These are phyloP conservation scores for Drosophila sturtevanti DNA, from an alignment of 1,140 invertebrate genomes.

Conservation along the genomic window DNA sequence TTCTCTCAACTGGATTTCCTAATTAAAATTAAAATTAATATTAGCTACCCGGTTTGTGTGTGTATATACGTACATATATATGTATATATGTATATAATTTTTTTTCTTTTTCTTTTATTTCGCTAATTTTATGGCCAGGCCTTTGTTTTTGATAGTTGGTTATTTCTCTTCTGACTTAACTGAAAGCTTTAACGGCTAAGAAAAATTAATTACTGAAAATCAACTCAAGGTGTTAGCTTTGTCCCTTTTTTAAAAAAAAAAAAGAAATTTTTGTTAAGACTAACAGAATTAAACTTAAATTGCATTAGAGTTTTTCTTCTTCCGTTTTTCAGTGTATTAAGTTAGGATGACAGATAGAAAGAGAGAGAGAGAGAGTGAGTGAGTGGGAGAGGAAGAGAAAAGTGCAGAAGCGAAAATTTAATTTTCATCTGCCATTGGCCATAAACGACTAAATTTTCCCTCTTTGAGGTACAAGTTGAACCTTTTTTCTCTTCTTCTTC, in stretches of 20 bases:
- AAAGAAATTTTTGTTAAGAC: background rate
- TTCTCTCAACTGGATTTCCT: conserved; percentile 23
- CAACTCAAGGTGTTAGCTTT: conserved; percentile 28
- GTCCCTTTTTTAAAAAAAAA: background rate
- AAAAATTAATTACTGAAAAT: conserved; percentile 48
- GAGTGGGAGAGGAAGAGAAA: background rate
- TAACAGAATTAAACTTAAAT: conserved; percentile 36
- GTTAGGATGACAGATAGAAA: background rate
- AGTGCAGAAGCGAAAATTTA: conserved; percentile 1
- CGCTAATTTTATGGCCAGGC: background rate
- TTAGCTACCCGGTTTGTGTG: conserved; percentile 53
- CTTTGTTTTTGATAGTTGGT: conserved; percentile 10
- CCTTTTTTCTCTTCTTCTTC: conserved; percentile 28
- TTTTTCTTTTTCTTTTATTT: background rate
- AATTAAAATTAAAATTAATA: conserved; percentile 80
- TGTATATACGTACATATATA: no score
- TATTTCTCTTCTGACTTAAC: conserved; percentile 5
- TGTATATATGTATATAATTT: no score
- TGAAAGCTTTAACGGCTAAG: conserved; percentile 26
- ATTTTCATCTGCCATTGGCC: conserved; percentile 7
- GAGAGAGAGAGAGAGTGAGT: background rate
- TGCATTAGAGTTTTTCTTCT: conserved; percentile 15
- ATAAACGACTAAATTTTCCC: conserved; percentile 3
- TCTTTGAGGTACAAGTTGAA: background rate
- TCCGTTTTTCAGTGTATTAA: conserved; percentile 3